phyloP scores from a whole-genome alignment of 2,797 vertebrate species.

The Kryptolebias ocellatus region DNA sequence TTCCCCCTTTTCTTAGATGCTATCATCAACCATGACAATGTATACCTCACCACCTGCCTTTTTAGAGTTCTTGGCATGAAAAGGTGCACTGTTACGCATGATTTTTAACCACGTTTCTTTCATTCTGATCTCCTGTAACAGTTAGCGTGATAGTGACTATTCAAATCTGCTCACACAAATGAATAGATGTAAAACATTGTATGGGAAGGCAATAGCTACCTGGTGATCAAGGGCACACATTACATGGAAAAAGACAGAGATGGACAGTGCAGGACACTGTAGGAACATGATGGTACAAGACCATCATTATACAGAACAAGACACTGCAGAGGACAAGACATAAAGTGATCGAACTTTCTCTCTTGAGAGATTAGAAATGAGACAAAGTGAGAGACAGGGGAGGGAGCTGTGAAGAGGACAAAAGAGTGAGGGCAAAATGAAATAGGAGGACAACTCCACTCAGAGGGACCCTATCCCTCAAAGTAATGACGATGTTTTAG shows the following conservation, averaged over 20 bases:
- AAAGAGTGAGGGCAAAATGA: conserved; percentile 64
- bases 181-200: conserved; percentile 36
- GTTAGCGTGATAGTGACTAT: conserved; percentile 13
- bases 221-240: conserved; percentile 71
- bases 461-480: conserved; percentile 74
- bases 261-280: conserved; percentile 49
- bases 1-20: too few relatives aligned
- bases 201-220: conserved; percentile 58
- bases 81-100: background rate
- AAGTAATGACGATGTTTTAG: conserved; percentile 83
- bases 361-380: conserved; percentile 69
- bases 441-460: conserved; percentile 76
- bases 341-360: conserved; percentile 67
- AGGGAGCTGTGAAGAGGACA: conserved; percentile 56
- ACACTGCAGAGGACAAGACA: conserved; percentile 63
- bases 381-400: conserved; percentile 36
- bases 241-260: conserved; percentile 55
- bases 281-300: conserved; percentile 61
- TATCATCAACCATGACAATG: too few relatives aligned
- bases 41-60: background rate
- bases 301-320: conserved; percentile 68
- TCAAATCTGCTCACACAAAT: conserved; percentile 38
- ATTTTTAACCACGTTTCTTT: background rate
- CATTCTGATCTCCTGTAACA: background rate
- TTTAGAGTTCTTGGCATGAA: background rate